These are phyloP conservation scores for Hapalemur alaotrensis DNA, from an alignment of 2,797 vertebrate genomes.

Conservation along the genomic window DNA sequence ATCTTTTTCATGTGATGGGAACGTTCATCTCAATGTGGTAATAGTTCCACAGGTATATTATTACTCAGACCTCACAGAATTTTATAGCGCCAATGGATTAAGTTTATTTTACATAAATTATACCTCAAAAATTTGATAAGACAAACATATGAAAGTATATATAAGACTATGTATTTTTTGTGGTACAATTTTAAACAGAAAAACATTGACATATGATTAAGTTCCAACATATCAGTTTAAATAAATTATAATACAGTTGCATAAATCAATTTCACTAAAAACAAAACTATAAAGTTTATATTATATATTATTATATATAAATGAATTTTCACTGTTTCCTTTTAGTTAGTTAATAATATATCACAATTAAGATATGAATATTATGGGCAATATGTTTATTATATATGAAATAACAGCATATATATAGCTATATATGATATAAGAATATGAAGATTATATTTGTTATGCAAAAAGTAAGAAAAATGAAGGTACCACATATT, in stretches of 20 bases:
- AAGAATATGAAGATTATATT: neutral
- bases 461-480: neutral
- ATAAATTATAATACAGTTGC: neutral
- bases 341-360: neutral
- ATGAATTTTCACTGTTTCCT: neutral
- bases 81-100: neutral
- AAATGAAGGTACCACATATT: neutral
- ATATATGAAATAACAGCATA: neutral
- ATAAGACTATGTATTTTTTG: neutral
- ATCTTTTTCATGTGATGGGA: neutral
- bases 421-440: neutral
- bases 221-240: neutral
- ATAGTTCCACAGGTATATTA: neutral
- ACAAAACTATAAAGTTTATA: neutral
- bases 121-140: neutral
- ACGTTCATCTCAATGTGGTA: neutral
- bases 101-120: neutral
- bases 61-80: neutral
- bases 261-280: neutral
- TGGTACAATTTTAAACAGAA: neutral
- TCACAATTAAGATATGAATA: neutral
- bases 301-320: neutral
- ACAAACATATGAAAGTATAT: neutral
- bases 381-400: neutral
- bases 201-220: neutral